Conservation (phyloP, 2,797 vertebrate genomes). For the Cynodonichthys magdalenae region DNA sequence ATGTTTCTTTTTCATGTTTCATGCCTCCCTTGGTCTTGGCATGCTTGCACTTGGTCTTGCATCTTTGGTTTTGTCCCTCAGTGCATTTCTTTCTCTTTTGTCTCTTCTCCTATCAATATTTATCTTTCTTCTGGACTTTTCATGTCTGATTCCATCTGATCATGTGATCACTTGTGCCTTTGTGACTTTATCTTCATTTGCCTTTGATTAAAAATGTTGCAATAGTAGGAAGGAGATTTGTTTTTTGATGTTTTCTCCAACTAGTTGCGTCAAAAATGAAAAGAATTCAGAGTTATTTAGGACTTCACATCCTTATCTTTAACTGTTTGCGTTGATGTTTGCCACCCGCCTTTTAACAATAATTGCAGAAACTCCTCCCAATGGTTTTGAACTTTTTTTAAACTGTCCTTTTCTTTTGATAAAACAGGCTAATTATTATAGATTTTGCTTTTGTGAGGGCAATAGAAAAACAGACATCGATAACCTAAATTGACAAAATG, state of each 20-base stretch:
- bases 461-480: background rate
- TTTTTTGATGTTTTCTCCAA: slow-evolving; percentile 2
- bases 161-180: slow-evolving; percentile 14
- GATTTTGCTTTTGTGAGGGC: slow-evolving; percentile 5
- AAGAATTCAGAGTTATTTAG: background rate
- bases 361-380: background rate
- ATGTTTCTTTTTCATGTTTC: slow-evolving; percentile 33
- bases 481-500: slow-evolving; percentile 38
- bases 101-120: slow-evolving; percentile 4
- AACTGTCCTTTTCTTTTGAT: background rate
- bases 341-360: background rate
- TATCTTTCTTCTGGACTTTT: slow-evolving; percentile 31
- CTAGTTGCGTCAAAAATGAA: background rate
- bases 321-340: background rate
- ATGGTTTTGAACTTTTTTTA: background rate
- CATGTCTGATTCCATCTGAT: slow-evolving; percentile 15
- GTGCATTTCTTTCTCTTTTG: background rate
- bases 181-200: slow-evolving; percentile 23
- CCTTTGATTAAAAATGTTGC: background rate
- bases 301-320: background rate
- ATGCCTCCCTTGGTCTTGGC: slow-evolving; percentile 48
- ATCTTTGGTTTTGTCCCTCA: slow-evolving; percentile 28
- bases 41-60: slow-evolving; percentile 29
- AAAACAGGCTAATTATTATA: background rate
- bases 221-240: background rate